phyloP scores from a whole-genome alignment of 2,797 vertebrate species.

The Champsocephalus esox region DNA sequence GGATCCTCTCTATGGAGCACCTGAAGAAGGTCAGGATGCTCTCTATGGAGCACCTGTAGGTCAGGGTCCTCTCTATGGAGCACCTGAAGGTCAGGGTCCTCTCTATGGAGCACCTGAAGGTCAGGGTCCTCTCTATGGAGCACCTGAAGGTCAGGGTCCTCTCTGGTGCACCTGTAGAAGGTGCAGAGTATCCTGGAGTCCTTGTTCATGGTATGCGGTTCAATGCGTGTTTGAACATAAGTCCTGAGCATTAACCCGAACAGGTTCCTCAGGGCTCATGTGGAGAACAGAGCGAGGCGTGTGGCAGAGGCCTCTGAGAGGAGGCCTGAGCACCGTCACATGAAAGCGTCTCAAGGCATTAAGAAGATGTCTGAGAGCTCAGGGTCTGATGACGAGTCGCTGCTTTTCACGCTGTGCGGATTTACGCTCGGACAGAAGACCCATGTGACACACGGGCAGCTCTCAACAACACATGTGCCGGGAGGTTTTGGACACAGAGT shows the following conservation, averaged over 20 bases:
- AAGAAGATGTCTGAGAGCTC: slow-evolving; percentile 51
- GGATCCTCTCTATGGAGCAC: too few species aligned
- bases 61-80: too few species aligned
- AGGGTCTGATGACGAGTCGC: slow-evolving; percentile 36
- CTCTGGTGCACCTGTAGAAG: too few species aligned
- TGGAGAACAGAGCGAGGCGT: slow-evolving; percentile 42
- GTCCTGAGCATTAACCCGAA: slow-evolving; percentile 31
- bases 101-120: too few species aligned
- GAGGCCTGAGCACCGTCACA: slow-evolving; percentile 42
- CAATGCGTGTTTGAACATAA: slow-evolving; percentile 24
- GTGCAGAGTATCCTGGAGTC: too few species aligned
- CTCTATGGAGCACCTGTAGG: too few species aligned
- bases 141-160: too few species aligned
- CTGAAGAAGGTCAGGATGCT: too few species aligned
- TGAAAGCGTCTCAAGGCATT: slow-evolving; percentile 50
- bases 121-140: too few species aligned
- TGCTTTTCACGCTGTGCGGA: slow-evolving; percentile 25
- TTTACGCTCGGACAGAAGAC: slow-evolving; percentile 31
- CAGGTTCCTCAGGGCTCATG: slow-evolving; percentile 30
- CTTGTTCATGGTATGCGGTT: background rate
- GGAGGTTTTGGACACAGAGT: slow-evolving; percentile 24
- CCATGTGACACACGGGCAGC: slow-evolving; percentile 58
- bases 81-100: too few species aligned
- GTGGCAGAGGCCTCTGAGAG: slow-evolving; percentile 52
- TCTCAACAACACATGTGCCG: slow-evolving; percentile 45